Conservation (phyloP, 2,888 invertebrate genomes). For the Pandemis corylana region DNA sequence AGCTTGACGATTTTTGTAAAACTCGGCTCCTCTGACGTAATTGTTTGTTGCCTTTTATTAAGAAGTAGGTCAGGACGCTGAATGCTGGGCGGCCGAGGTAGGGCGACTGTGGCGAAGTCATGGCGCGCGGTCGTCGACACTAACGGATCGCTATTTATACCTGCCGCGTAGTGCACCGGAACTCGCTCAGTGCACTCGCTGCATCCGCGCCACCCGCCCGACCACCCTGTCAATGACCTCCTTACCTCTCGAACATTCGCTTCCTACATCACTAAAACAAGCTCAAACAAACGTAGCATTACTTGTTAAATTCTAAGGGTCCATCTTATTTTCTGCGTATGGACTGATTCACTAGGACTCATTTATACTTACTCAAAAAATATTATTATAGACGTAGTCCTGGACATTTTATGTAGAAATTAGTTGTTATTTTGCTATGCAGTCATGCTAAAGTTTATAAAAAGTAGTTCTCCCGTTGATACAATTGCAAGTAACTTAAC, state of each 20-base stretch:
- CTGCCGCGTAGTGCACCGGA: slow-evolving; percentile 83
- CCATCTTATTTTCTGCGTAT: slow-evolving; percentile 11
- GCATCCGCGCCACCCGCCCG: slow-evolving; percentile 75
- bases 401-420: not conserved
- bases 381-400: too few species aligned
- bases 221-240: slow-evolving; percentile 81
- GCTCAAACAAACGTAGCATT: slow-evolving; percentile 40
- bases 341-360: not conserved
- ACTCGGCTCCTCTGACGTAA: slow-evolving; percentile 53
- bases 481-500: not conserved
- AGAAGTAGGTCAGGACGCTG: slow-evolving; percentile 70
- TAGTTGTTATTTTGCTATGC: not conserved
- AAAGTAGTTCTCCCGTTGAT: not conserved
- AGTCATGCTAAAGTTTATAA: not conserved
- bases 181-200: slow-evolving; percentile 81
- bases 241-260: slow-evolving; percentile 52
- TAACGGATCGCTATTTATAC: slow-evolving; percentile 85
- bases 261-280: slow-evolving; percentile 38
- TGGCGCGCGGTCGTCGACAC: slow-evolving; percentile 82
- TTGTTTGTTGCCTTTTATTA: slow-evolving; percentile 53
- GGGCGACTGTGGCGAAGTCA: slow-evolving; percentile 63
- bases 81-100: slow-evolving; percentile 55
- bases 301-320: not conserved
- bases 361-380: too few species aligned
- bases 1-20: slow-evolving; percentile 51